phyloP scores from a whole-genome alignment of 2,113 vertebrate species.

The Phaethon lepturus region DNA sequence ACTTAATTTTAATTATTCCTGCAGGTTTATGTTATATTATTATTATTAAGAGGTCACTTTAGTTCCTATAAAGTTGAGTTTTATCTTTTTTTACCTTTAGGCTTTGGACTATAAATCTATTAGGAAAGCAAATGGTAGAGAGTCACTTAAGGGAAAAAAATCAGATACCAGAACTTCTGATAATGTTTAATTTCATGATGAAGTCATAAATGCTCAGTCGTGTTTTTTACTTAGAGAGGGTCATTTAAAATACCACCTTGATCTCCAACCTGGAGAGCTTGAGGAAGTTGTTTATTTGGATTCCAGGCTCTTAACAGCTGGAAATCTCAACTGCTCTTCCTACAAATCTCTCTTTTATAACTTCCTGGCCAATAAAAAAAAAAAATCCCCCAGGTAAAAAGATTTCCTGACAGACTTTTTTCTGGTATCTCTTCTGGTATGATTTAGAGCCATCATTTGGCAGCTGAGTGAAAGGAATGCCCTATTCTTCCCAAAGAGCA shows the following conservation, averaged over 20 bases:
- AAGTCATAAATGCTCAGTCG: not conserved
- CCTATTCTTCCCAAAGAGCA: not conserved
- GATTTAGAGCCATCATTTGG: not conserved
- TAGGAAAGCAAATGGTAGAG: not conserved
- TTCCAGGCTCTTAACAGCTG: conserved; percentile 6
- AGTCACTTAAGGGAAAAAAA: not conserved
- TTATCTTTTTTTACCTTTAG: not conserved
- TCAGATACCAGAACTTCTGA: not conserved
- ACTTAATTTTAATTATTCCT: not conserved
- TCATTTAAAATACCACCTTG: not conserved
- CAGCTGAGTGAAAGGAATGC: not conserved
- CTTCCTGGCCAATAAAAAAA: not conserved
- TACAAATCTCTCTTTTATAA: not conserved
- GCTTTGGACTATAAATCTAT: not conserved
- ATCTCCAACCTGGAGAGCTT: not conserved
- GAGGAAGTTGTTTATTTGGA: not conserved
- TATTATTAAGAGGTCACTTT: not conserved
- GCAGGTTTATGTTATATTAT: not conserved
- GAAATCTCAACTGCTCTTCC: not conserved
- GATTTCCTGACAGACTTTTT: not conserved
- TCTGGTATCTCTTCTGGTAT: not conserved
- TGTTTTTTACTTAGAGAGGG: not conserved
- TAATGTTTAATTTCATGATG: not conserved
- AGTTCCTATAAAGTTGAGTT: not conserved
- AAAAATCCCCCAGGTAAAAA: not conserved